Base-by-base conservation (phyloP, 2,113 vertebrate species). In the Charadrius vociferus region DNA sequence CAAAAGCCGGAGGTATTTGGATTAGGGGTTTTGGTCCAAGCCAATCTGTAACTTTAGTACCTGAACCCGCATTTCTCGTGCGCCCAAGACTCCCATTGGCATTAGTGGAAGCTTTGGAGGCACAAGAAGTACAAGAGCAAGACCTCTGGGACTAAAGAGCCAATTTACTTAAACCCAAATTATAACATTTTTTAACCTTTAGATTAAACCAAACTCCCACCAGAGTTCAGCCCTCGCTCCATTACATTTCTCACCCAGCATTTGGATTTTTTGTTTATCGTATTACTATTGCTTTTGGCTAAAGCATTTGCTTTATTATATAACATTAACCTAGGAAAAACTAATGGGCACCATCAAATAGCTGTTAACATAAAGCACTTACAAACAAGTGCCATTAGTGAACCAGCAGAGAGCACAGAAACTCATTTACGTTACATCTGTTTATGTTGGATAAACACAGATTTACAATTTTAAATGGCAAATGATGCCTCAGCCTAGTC, bases 11-110 rank as follows among this genome's bases (percentile, higher is more conserved):
- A 97, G 96, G 94, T 96, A 97, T 97, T 97, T 97, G 97, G 96
- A 96, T 97, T 97, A 93, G 86, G 96, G 96, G 91, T 96, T 97
- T 97, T 91, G 84, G 95, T 96, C 93, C 97, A 96, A 97, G 96
- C 94, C 93, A 95, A 95, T 96, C 96, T 97, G 97, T 96, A 96
- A 97, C 96, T 97, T 97, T 96, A 97, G 96, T 95, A 96, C 95
- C 95, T 95, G 95, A 97, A 97, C 91, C 95, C 93, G 0, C 93
- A 81, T 95, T 94, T 96, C 96, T 96, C 92, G 89, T 82, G 91
- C 71, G 68, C 91, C 95, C 96, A 95, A 55, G 87, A 71, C 89
- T 97, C 95, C 96, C 96, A 95, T 90, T 68, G 84, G 97, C 95
- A 95, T 97, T 96, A 97, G 92, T 86, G 89, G 84, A 77, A 97